Conservation (phyloP, 2,113 vertebrate species). For the Taurulus bubalis region DNA sequence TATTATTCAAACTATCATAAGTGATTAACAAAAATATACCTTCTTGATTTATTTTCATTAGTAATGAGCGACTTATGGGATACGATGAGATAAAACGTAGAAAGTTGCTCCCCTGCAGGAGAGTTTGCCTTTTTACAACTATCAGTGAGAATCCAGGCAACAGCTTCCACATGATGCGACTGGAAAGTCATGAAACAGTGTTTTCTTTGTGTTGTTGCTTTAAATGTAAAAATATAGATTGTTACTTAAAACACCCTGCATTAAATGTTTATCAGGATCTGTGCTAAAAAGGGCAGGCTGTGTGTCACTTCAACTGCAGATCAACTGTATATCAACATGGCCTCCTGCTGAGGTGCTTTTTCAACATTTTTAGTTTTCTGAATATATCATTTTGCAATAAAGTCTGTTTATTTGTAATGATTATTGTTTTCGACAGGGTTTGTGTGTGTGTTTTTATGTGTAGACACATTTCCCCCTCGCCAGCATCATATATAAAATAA, state of each 20-base stretch:
- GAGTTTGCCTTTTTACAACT: not conserved
- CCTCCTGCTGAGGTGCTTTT: not conserved
- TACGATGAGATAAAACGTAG: not conserved
- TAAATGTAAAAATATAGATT: too few relatives aligned
- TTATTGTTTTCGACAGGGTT: not conserved
- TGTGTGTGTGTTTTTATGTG: not conserved
- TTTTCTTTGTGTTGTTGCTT: too few relatives aligned
- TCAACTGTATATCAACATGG: not conserved
- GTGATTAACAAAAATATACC: too few relatives aligned
- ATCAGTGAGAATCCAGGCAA: not conserved
- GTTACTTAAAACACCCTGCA: not conserved
- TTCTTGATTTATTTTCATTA: too few relatives aligned
- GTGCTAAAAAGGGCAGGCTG: not conserved
- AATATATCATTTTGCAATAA: not conserved
- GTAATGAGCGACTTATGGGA: too few relatives aligned
- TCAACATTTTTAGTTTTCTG: not conserved
- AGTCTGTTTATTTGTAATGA: not conserved
- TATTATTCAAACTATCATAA: too few relatives aligned
- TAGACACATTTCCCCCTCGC: not conserved
- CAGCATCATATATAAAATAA: conserved; percentile 1
- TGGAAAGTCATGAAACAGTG: too few relatives aligned
- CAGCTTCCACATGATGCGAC: not conserved
- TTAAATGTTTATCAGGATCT: not conserved
- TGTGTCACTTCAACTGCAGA: not conserved
- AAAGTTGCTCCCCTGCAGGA: not conserved